Evolutionary conservation across 1,140 invertebrate genomes (phyloP).

Genomic region (Paraescarpia echinospica): DNA sequence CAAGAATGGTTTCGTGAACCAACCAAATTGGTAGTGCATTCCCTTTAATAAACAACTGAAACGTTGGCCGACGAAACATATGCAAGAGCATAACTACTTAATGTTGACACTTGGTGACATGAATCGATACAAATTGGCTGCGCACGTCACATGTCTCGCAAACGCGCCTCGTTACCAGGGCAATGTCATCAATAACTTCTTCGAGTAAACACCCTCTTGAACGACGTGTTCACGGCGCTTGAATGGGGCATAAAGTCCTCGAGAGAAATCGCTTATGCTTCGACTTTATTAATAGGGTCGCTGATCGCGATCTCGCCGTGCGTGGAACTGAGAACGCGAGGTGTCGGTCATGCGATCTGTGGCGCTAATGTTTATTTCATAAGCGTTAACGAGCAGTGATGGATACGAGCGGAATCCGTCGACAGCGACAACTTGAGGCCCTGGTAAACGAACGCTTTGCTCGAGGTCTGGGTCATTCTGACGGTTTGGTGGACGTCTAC

Average conservation of each 20-base stretch:
- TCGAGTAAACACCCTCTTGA: neutral
- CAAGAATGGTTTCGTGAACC: no score
- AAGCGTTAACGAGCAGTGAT: neutral
- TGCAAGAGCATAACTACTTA: neutral
- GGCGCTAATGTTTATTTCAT: neutral
- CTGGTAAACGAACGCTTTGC: neutral
- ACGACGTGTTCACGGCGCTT: neutral
- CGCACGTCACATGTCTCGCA: neutral
- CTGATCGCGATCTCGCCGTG: neutral
- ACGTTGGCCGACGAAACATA: neutral
- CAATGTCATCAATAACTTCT: neutral
- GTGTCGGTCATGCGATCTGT: neutral
- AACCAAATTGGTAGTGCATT: no score
- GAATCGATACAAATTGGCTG: conserved; percentile 1
- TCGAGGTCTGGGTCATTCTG: neutral
- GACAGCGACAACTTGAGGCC: neutral
- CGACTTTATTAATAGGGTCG: neutral
- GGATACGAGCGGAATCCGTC: neutral
- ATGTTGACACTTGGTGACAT: neutral
- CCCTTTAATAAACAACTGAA: neutral
- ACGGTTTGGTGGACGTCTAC: neutral
- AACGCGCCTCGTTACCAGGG: neutral
- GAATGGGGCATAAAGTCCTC: neutral
- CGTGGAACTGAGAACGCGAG: neutral
- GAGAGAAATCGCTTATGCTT: neutral